Evolutionary conservation across 2,797 vertebrate genomes (phyloP).

Genomic region (Hemibagrus guttatus): DNA sequence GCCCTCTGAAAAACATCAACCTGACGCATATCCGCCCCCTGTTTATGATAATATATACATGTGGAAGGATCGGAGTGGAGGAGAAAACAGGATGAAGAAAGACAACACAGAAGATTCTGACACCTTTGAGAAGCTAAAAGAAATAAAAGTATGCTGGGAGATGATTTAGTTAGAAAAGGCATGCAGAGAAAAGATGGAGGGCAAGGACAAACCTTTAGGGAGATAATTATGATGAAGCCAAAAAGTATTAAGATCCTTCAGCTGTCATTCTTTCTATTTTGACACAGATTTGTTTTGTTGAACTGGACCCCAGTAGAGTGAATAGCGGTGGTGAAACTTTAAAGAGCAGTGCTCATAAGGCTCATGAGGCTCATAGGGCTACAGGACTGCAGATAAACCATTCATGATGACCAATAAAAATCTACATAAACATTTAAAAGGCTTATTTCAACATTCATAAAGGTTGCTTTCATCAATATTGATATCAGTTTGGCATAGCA

Average conservation of each 20-base stretch:
- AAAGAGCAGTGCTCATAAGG: not conserved
- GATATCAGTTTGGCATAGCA: not conserved
- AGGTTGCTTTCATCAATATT: not conserved
- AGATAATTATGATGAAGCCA: slow-evolving; percentile 61
- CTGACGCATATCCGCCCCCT: slow-evolving; percentile 70
- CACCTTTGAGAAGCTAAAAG: slow-evolving; percentile 53
- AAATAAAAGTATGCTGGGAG: slow-evolving; percentile 56
- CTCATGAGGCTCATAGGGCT: not conserved
- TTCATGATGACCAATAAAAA: not conserved
- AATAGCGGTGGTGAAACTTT: not conserved
- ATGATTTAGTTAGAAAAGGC: slow-evolving; percentile 34
- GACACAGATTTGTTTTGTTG: not conserved
- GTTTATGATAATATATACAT: slow-evolving; percentile 79
- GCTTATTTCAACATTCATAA: not conserved
- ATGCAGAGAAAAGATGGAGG: slow-evolving; percentile 55
- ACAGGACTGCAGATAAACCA: not conserved
- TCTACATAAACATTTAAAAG: not conserved
- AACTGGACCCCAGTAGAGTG: not conserved
- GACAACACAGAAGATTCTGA: slow-evolving; percentile 20
- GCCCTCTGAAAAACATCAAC: slow-evolving; percentile 75
- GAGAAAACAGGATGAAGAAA: slow-evolving; percentile 66
- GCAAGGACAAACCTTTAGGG: slow-evolving; percentile 47
- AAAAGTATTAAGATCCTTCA: slow-evolving; percentile 42
- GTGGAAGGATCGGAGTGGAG: slow-evolving; percentile 66
- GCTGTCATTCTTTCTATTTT: not conserved